Evolutionary conservation across 2,888 invertebrate species (phyloP).

Genomic region (Mesoligia furuncula): DNA sequence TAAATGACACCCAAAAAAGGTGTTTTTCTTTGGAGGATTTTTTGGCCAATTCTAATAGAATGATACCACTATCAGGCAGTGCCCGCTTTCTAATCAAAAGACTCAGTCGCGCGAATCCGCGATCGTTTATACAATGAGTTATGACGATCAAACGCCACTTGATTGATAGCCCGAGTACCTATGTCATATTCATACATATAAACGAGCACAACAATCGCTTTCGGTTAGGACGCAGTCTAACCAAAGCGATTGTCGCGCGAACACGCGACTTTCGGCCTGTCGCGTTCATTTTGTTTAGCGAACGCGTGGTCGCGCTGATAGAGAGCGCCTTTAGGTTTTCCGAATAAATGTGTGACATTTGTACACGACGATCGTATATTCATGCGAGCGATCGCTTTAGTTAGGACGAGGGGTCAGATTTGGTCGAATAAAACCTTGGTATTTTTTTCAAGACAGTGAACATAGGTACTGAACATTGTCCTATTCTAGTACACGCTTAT

Average conservation of each 20-base stretch:
- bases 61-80: background rate
- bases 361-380: too few species aligned
- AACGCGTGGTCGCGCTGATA: background rate
- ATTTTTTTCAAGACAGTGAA: background rate
- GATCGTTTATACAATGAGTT: background rate
- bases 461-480: background rate
- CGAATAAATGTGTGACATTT: background rate
- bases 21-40: background rate
- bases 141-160: background rate
- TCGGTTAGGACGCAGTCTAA: background rate
- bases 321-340: background rate
- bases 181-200: background rate
- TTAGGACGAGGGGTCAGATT: too few species aligned
- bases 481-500: slow-evolving; percentile 23
- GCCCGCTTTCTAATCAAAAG: background rate
- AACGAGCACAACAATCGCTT: background rate
- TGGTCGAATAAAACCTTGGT: background rate
- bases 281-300: background rate
- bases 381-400: background rate
- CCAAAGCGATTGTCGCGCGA: background rate
- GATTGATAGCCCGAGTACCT: background rate
- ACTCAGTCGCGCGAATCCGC: background rate
- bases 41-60: background rate
- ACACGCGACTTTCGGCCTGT: background rate
- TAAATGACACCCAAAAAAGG: too few species aligned